These are phyloP conservation scores for Morpho helenor DNA, from an alignment of 2,888 invertebrate genomes.

Conservation along the genomic window DNA sequence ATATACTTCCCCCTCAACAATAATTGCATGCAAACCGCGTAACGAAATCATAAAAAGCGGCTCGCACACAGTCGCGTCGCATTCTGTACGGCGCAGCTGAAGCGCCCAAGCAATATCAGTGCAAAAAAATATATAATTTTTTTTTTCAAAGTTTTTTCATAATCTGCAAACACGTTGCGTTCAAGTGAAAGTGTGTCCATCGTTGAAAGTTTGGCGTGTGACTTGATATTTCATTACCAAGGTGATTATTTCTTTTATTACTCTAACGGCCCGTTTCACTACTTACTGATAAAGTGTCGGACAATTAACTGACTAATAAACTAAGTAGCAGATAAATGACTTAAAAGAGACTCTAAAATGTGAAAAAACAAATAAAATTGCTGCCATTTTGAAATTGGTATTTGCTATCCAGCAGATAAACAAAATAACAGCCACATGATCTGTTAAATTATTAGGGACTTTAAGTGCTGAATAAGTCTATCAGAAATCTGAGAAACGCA, in stretches of 20 bases:
- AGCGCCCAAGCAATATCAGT: conserved; percentile 37
- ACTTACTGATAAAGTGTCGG: too few species aligned
- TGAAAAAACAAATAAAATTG: too few species aligned
- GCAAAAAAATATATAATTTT: conserved; percentile 1
- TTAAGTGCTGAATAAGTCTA: too few species aligned
- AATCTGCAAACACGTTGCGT: conserved; percentile 64
- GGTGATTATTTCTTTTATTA: conserved; percentile 52
- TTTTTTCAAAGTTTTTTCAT: neutral
- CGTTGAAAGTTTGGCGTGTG: conserved; percentile 73
- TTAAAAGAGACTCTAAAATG: too few species aligned
- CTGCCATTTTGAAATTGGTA: too few species aligned
- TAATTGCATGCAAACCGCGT: conserved; percentile 55
- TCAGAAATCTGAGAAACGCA: too few species aligned
- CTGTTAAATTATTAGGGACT: too few species aligned
- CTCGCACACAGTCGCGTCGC: conserved; percentile 41
- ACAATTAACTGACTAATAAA: too few species aligned
- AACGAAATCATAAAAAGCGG: conserved; percentile 74
- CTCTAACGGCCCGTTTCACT: neutral
- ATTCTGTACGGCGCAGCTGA: conserved; percentile 55
- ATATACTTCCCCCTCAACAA: conserved; percentile 37
- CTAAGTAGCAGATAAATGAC: too few species aligned
- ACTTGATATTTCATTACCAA: conserved; percentile 69
- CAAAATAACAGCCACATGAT: too few species aligned
- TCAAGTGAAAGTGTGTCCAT: conserved; percentile 69
- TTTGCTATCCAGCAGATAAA: too few species aligned